Conservation (phyloP, 2,888 invertebrate species). For the Platycheirus albimanus region DNA sequence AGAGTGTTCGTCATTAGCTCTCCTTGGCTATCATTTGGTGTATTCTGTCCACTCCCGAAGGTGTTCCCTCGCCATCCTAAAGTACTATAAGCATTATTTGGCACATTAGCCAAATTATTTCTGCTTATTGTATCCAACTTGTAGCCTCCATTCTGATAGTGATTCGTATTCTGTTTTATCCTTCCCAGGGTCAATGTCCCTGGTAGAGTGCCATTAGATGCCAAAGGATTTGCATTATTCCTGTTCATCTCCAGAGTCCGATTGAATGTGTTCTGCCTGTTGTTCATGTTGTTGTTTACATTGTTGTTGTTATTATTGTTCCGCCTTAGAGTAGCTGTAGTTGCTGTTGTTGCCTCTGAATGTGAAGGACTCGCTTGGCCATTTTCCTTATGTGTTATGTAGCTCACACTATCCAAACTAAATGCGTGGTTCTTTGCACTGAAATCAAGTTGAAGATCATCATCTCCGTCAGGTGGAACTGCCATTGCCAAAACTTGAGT, state of each 20-base stretch:
- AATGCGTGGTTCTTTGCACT: constrained; percentile 94
- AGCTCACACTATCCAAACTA: constrained; percentile 94
- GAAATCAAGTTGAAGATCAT: constrained; percentile 92
- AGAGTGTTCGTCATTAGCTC: constrained; percentile 81
- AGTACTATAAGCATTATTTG: constrained; percentile 82
- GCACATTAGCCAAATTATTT: constrained; percentile 80
- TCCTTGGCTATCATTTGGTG: constrained; percentile 76
- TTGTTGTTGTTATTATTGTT: constrained; percentile 81
- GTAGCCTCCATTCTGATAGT: constrained; percentile 82
- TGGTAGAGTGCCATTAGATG: constrained; percentile 78
- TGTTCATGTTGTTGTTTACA: constrained; percentile 76
- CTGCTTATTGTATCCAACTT: constrained; percentile 80
- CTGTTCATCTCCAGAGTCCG: constrained; percentile 82
- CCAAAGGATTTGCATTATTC: constrained; percentile 82
- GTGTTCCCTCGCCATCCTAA: constrained; percentile 81
- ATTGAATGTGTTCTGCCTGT: constrained; percentile 82
- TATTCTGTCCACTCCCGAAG: constrained; percentile 79
- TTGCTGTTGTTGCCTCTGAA: constrained; percentile 92
- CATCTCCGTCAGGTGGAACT: constrained; percentile 92
- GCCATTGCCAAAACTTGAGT: constrained; percentile 97
- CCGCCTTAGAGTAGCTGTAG: constrained; percentile 85
- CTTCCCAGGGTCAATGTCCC: constrained; percentile 82
- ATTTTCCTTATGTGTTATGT: constrained; percentile 92
- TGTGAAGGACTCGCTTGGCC: constrained; percentile 91
- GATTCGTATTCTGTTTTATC: constrained; percentile 82